A percentile compares a stretch with the other conserved stretches of the same genome.
Conservation (phyloP, 2,888 invertebrate species). For the Pinctada fucata region DNA sequence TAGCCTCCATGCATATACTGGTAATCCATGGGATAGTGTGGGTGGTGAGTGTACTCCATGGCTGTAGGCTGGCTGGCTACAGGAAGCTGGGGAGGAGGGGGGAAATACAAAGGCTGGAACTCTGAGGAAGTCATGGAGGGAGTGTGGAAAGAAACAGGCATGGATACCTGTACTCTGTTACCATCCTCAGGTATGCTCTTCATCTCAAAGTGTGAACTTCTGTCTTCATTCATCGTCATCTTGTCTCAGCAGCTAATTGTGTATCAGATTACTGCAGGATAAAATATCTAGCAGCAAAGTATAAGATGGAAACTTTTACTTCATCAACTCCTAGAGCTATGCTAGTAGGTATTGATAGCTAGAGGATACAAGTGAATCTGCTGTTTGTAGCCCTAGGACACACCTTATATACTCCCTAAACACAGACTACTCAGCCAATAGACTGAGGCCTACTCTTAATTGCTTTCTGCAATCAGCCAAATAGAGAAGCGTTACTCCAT, state of each 20-base stretch:
- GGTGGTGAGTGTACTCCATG: slow-evolving; percentile 34
- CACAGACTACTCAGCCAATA: not conserved
- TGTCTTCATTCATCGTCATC: not conserved
- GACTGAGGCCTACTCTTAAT: too few species aligned
- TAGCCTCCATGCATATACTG: slow-evolving; percentile 24
- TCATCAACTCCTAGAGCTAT: too few species aligned
- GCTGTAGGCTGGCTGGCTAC: slow-evolving; percentile 47
- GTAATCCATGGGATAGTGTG: slow-evolving; percentile 35
- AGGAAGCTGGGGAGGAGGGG: slow-evolving; percentile 48
- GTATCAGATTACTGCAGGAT: too few species aligned
- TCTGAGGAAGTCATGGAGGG: slow-evolving; percentile 32
- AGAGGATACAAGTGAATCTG: not conserved
- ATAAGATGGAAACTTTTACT: too few species aligned
- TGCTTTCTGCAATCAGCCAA: not conserved
- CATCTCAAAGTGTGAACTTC: not conserved
- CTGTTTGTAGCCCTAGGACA: not conserved
- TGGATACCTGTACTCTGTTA: not conserved
- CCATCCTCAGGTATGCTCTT: not conserved
- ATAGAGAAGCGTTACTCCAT: not conserved
- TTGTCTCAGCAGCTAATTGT: too few species aligned
- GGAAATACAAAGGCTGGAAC: slow-evolving; percentile 52
- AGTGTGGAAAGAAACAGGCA: not conserved
- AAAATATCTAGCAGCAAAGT: too few species aligned
- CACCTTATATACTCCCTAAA: not conserved
- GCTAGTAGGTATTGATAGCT: not conserved